A percentile compares a stretch with the other conserved stretches of the same genome.
Conservation (phyloP, 2,113 vertebrate genomes). For the Lagopus leucura region DNA sequence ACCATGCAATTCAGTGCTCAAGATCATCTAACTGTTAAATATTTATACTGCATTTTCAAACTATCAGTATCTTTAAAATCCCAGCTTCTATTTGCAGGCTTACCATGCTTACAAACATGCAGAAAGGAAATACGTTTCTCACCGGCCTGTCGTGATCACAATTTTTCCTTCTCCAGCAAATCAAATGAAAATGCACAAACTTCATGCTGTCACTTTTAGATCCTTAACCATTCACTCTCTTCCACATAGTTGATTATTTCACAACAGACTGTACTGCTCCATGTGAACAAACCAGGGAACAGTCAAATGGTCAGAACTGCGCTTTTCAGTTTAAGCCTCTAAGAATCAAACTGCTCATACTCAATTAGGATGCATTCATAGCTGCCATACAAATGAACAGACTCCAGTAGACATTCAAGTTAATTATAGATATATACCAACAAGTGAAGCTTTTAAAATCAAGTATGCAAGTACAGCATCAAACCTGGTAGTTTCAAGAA, state of each 20-base stretch:
- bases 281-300: neutral
- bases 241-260: neutral
- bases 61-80: conserved; percentile 38
- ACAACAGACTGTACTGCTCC: neutral
- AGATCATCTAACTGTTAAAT: conserved; percentile 68
- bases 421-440: neutral
- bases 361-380: conserved; percentile 26
- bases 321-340: conserved; percentile 18
- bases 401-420: conserved; percentile 47
- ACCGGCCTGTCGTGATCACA: conserved; percentile 36
- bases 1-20: conserved; percentile 79
- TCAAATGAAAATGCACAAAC: conserved; percentile 35
- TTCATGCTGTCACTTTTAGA: neutral
- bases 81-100: conserved; percentile 58
- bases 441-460: neutral
- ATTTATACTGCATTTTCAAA: conserved; percentile 66
- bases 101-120: conserved; percentile 74
- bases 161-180: neutral
- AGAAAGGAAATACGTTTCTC: conserved; percentile 52
- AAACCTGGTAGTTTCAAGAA: neutral
- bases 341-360: conserved; percentile 29
- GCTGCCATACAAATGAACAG: conserved; percentile 65
- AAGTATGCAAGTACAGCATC: neutral
- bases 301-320: neutral
- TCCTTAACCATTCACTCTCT: conserved; percentile 1